Evolutionary conservation across 2,888 invertebrate species (phyloP), one percentile per base, ranked within the genome.

Genomic region (Tiliacea citrago): DNA sequence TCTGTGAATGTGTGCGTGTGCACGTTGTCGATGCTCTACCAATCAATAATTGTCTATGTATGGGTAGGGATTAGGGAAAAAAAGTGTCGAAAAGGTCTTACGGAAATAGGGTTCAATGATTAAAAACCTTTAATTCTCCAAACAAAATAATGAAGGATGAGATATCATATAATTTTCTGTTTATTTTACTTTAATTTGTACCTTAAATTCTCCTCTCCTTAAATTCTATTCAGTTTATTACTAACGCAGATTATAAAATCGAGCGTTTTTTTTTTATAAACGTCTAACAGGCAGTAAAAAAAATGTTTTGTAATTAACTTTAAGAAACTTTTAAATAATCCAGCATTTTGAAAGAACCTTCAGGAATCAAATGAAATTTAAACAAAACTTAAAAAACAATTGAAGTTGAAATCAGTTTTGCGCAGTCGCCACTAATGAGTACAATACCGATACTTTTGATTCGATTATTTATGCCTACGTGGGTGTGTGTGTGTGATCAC

Each of bases 401-500:
- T 51, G 35, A 18, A n/a, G 2, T 66, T 39, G 7, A n/a, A 55
- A 39, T 39, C 66, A 12, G 55, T 55, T 66, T 39, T n/a, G 66
- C 66, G 35, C 35, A 18, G 21, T 6, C 47, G 21, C 49, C 21
- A 16, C 29, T 77, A 77, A 77, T 60, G 75, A 77, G 61, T 55
- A 66, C 66, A 61, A 47, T 49, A 81, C 55, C 29, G 29, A 80
- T 65, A 81, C 53, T 47, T 73, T 42, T 39, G 16, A 73, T 65
- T 61, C 66, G 49, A 68, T 55, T 24, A 18, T 49, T 24, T 21
- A 29, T 35, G 18, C 2, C 16, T 39, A 10, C 29, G 42, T 55
- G 75, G 70, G 60, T 65, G 76, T 74, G 77, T 85, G 78, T 68
- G 76, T 77, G 78, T 75, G 73, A 74, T 83, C 86, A 76, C 85